phyloP scores from a whole-genome alignment of 2,113 vertebrate genomes.

The Dasyurus viverrinus region DNA sequence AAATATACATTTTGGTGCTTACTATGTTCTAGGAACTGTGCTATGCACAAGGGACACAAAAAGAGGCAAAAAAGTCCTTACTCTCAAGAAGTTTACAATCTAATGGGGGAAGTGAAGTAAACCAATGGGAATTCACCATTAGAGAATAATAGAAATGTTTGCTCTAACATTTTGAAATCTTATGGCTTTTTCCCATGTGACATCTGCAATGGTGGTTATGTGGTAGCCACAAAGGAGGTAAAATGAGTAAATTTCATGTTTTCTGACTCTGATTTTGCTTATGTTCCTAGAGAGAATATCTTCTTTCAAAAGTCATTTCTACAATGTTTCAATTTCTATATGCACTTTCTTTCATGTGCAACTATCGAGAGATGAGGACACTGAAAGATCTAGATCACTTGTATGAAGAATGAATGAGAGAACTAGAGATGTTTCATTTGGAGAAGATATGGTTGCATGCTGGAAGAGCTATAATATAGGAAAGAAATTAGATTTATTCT shows the following conservation, averaged over 20 bases:
- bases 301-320: not conserved
- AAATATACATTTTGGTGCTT: not conserved
- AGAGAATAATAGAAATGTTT: not conserved
- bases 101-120: not conserved
- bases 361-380: not conserved
- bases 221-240: not conserved
- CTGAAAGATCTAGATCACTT: not conserved
- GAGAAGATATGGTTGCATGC: not conserved
- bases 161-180: not conserved
- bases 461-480: not conserved
- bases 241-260: not conserved
- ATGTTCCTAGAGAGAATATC: not conserved
- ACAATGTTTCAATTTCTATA: not conserved
- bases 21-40: not conserved
- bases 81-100: not conserved
- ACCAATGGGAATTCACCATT: not conserved
- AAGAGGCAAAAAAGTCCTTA: not conserved
- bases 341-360: not conserved
- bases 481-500: not conserved
- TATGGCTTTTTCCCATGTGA: not conserved
- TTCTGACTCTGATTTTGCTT: not conserved
- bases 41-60: not conserved
- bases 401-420: not conserved
- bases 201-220: not conserved
- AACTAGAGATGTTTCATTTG: not conserved